Evolutionary conservation across 2,888 invertebrate genomes (phyloP), one percentile per base, ranked within the genome.

Genomic region (Cyclophora albipunctata): DNA sequence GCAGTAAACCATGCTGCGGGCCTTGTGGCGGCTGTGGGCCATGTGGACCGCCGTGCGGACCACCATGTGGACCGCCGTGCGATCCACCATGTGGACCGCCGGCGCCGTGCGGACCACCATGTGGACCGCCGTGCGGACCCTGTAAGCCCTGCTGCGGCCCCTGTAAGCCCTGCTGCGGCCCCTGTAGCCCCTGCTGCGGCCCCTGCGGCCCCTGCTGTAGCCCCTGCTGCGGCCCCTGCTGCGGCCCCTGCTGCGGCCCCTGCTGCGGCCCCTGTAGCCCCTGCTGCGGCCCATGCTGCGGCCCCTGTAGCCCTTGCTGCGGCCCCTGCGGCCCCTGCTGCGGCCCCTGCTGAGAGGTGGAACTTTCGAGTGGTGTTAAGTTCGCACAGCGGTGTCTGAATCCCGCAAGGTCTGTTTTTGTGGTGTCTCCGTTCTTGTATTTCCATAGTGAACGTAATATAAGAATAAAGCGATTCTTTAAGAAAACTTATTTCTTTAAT

Each of bases 391-490:
- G 20, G 20, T 20, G 20, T 20, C 20, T 20, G 20, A 20, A 20
- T 20, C 20, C 20, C 20, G 20, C 7, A 20, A 20, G 20, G 7
- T 42, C 42, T 34, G 48, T 45, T 46, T 43, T 57, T 49, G 53
- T 50, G 45, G 47, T 50, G 54, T 58, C 51, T 47, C 52, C 46
- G 50, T 7, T 51, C 40, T 43, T 43, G 45, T 53, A 44, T 59
- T 42, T 47, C 20, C 20, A 20, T 20, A 42, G 60, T 61, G 57
- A 57, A 55, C 49, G 58, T 63, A 58, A 54, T 54, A 44, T 62
- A 65, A 64, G 64, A 64, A 62, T 63, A 58, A 64, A 63, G 60
- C 58, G 52, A 53, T 57, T 33, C 3, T 4, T n/a, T n/a, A n/a
- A n/a, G 37, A 3, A 45, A 47, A 48, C 50, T 41, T 50, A 46